Conservation (phyloP, 2,113 vertebrate genomes). For the Nesoenas mayeri region DNA sequence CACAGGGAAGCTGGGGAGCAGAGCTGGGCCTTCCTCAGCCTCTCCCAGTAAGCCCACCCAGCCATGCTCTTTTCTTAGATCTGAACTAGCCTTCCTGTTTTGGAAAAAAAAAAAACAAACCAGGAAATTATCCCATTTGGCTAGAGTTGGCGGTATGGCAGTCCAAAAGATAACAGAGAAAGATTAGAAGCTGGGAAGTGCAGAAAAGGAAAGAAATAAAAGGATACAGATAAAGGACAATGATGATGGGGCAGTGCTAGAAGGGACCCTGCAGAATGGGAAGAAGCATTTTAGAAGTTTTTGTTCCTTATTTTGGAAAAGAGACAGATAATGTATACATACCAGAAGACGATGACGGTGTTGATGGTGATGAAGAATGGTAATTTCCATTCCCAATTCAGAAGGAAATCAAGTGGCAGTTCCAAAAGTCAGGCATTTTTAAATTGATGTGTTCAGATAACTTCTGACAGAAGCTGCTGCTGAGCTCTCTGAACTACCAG, state of each 20-base stretch:
- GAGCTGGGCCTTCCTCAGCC: neutral
- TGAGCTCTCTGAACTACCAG: neutral
- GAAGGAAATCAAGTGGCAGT: conserved; percentile 26
- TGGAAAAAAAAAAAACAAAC: neutral
- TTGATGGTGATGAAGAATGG: conserved; percentile 37
- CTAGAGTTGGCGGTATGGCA: neutral
- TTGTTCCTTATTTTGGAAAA: neutral
- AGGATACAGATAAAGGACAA: neutral
- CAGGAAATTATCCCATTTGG: neutral
- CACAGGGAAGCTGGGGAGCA: neutral
- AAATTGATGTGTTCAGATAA: neutral
- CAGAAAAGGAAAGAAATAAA: neutral
- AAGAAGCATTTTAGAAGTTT: neutral
- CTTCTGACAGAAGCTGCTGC: conserved; percentile 7
- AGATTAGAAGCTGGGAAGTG: neutral
- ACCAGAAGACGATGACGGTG: neutral
- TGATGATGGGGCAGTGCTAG: neutral
- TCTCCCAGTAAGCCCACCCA: neutral
- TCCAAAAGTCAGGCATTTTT: conserved; percentile 27
- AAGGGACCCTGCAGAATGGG: neutral
- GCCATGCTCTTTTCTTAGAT: neutral
- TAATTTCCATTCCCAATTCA: conserved; percentile 36
- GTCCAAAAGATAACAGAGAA: neutral
- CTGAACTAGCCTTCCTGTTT: neutral
- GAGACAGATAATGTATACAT: conserved; percentile 22